Evolutionary conservation across 2,113 vertebrate species (phyloP).

Genomic region (Cairina moschata): DNA sequence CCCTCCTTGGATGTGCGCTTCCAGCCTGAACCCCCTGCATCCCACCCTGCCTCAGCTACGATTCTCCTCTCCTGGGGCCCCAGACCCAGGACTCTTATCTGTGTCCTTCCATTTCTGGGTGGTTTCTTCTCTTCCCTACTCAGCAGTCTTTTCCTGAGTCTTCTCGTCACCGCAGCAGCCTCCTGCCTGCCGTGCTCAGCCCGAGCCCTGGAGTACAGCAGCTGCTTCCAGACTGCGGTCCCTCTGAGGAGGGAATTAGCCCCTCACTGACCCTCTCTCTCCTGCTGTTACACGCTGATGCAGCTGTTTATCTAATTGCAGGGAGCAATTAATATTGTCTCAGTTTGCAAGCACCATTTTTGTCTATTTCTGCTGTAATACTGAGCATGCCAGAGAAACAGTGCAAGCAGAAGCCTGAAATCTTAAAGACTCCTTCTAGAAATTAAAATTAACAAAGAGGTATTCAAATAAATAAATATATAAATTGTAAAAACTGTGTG

Average conservation of each 20-base stretch:
- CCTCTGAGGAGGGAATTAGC: not conserved
- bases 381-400: not conserved
- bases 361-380: not conserved
- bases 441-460: not conserved
- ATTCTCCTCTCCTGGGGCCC: not conserved
- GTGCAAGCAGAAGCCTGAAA: not conserved
- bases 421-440: not conserved
- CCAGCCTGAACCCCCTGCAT: not conserved
- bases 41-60: not conserved
- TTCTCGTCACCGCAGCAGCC: not conserved
- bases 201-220: not conserved
- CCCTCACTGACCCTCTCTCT: not conserved
- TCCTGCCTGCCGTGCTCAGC: not conserved
- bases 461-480: not conserved
- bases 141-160: not conserved
- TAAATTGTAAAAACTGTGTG: not conserved
- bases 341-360: not conserved
- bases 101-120: not conserved
- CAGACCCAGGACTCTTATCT: not conserved
- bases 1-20: fast-evolving
- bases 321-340: not conserved
- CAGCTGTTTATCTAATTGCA: not conserved
- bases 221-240: not conserved
- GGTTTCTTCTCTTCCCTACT: not conserved
- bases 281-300: not conserved